Percentiles rank a stretch among this genome's conserved stretches.
Evolutionary conservation across 2,797 vertebrate genomes (phyloP).

Genomic region (Emys orbicularis): DNA sequence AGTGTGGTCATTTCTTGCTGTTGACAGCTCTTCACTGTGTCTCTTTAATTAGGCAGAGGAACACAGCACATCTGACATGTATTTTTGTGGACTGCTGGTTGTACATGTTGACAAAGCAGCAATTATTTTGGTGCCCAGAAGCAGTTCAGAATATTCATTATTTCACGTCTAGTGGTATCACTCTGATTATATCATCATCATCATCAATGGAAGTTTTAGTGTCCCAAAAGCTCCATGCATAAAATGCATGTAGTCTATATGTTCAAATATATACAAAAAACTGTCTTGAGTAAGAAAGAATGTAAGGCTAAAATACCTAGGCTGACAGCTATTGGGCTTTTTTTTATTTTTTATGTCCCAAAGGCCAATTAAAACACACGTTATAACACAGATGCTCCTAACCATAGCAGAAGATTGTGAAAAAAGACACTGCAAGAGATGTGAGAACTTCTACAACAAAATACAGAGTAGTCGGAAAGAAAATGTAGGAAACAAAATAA

Average conservation of each 20-base stretch:
- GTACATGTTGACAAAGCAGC: background rate
- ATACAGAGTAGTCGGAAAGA: background rate
- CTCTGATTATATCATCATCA: background rate
- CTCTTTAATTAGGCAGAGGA: background rate
- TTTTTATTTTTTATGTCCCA: background rate
- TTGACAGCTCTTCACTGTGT: background rate
- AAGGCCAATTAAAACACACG: background rate
- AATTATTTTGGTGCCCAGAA: background rate
- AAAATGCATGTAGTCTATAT: background rate
- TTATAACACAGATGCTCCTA: background rate
- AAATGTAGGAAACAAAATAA: background rate
- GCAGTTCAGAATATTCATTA: background rate
- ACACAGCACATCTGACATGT: background rate
- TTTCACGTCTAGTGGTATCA: background rate
- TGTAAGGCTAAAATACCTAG: background rate
- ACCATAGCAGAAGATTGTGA: background rate
- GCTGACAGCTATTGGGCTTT: background rate
- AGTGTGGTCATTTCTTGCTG: background rate
- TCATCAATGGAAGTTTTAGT: too few species aligned
- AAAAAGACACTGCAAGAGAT: background rate
- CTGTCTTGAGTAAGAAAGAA: background rate
- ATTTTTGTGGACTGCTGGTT: background rate
- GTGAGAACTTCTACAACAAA: background rate
- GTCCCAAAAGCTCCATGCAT: background rate
- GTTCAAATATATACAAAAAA: background rate